These are phyloP conservation scores for Aulostomus chinensis DNA, from an alignment of 2,797 vertebrate species.

Conservation along the genomic window DNA sequence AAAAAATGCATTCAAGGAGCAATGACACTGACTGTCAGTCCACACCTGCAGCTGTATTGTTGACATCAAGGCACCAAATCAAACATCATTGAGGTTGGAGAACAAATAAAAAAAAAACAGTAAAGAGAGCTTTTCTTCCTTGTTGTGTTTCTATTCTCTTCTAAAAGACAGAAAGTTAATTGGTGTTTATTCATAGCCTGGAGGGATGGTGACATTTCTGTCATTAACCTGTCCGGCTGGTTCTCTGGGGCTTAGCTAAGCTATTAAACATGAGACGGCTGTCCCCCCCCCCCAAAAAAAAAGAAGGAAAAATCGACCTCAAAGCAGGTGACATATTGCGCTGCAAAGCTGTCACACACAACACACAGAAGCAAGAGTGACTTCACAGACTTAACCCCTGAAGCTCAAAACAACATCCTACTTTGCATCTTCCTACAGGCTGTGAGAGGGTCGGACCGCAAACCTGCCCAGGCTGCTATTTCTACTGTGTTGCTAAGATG, in stretches of 20 bases:
- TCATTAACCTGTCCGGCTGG: conserved; percentile 52
- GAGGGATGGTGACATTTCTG: conserved; percentile 34
- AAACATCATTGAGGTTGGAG: conserved; percentile 44
- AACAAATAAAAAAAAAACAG: conserved; percentile 11
- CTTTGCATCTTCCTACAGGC: conserved; percentile 8
- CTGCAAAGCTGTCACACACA: conserved; percentile 33
- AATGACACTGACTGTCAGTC: conserved; percentile 3
- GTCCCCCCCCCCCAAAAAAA: conserved; percentile 24
- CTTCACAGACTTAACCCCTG: too few relatives aligned
- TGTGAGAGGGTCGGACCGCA: conserved; percentile 27
- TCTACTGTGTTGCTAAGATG: conserved; percentile 63
- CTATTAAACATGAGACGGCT: conserved; percentile 49
- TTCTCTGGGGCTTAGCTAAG: conserved; percentile 35
- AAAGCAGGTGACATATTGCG: conserved; percentile 29
- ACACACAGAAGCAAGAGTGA: conserved; percentile 20
- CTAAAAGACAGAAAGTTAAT: conserved; percentile 32
- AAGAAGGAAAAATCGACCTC: conserved; percentile 5
- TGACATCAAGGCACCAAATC: conserved; percentile 37
- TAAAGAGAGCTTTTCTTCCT: conserved; percentile 24
- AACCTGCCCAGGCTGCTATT: conserved; percentile 31
- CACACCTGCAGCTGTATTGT: conserved; percentile 63
- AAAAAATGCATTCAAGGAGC: conserved; percentile 21
- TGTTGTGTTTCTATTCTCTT: conserved; percentile 29
- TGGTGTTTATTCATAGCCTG: conserved; percentile 48
- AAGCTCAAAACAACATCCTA: too few relatives aligned